phyloP scores from a whole-genome alignment of 2,797 vertebrate genomes.

The Eutrigla gurnardus region DNA sequence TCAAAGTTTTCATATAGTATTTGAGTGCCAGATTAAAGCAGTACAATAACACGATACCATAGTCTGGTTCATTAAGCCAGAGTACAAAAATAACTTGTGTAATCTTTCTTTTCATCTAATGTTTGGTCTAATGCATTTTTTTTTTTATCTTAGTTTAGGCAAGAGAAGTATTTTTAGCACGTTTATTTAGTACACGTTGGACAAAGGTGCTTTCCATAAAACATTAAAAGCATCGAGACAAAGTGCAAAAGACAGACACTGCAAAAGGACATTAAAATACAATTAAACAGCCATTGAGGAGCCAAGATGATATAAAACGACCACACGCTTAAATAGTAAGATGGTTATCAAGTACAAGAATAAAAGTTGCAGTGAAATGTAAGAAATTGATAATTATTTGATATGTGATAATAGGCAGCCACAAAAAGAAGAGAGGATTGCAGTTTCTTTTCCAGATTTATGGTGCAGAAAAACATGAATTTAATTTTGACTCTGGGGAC shows the following conservation, averaged over 20 bases:
- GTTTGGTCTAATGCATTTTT: conserved; percentile 6
- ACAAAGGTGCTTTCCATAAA: conserved; percentile 5
- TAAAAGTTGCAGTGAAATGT: neutral
- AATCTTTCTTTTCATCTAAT: neutral
- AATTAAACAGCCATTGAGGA: neutral
- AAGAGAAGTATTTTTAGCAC: neutral
- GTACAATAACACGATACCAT: too few species aligned
- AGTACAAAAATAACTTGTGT: too few species aligned
- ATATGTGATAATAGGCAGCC: neutral
- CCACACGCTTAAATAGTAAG: neutral
- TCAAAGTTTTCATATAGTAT: too few species aligned
- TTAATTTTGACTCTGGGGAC: neutral
- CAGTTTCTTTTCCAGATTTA: neutral
- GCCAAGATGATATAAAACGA: neutral
- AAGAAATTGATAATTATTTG: neutral
- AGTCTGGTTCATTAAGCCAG: too few species aligned
- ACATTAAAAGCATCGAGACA: conserved; percentile 1
- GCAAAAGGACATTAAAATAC: neutral
- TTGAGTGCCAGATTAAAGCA: too few species aligned
- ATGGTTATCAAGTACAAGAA: neutral
- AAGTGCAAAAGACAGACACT: neutral
- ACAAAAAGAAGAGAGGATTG: neutral
- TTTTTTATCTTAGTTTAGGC: neutral
- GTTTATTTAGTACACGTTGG: conserved; percentile 5
- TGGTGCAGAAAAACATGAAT: neutral